phyloP scores from a whole-genome alignment of 2,113 vertebrate genomes.

The Oxyura jamaicensis region DNA sequence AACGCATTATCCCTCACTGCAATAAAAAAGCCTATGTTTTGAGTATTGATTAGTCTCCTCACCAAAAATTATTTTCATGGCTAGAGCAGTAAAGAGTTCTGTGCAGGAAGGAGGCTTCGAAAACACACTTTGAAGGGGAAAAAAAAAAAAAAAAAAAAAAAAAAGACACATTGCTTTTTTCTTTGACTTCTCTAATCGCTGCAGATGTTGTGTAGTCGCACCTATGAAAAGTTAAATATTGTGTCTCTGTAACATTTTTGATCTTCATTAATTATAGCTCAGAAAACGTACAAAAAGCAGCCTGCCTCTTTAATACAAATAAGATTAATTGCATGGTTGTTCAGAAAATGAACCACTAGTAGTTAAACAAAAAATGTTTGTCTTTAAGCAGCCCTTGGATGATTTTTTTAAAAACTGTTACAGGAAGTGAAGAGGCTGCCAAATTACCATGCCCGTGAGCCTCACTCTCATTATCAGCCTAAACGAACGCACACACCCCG shows the following conservation, averaged over 20 bases:
- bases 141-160: background rate
- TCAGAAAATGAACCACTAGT: slow-evolving; percentile 84
- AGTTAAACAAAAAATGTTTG: slow-evolving; percentile 81
- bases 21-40: background rate
- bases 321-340: slow-evolving; percentile 85
- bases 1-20: background rate
- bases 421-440: slow-evolving; percentile 89
- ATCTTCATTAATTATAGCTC: slow-evolving; percentile 87
- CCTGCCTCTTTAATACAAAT: slow-evolving; percentile 82
- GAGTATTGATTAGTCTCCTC: background rate
- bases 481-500: slow-evolving; percentile 79
- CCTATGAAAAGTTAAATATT: slow-evolving; percentile 77
- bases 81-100: background rate
- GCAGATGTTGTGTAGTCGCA: slow-evolving; percentile 69
- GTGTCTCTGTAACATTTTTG: slow-evolving; percentile 81
- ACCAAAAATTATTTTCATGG: background rate
- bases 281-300: slow-evolving; percentile 74
- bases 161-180: slow-evolving; percentile 38
- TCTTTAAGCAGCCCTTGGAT: slow-evolving; percentile 81
- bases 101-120: background rate
- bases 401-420: slow-evolving; percentile 76
- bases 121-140: slow-evolving; percentile 6
- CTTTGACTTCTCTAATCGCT: slow-evolving; percentile 57
- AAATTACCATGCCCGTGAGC: slow-evolving; percentile 85
- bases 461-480: slow-evolving; percentile 89